A percentile compares a stretch with the other conserved stretches of the same genome.
phyloP scores from a whole-genome alignment of 2,113 vertebrate genomes.

The Poeciliopsis retropinna region DNA sequence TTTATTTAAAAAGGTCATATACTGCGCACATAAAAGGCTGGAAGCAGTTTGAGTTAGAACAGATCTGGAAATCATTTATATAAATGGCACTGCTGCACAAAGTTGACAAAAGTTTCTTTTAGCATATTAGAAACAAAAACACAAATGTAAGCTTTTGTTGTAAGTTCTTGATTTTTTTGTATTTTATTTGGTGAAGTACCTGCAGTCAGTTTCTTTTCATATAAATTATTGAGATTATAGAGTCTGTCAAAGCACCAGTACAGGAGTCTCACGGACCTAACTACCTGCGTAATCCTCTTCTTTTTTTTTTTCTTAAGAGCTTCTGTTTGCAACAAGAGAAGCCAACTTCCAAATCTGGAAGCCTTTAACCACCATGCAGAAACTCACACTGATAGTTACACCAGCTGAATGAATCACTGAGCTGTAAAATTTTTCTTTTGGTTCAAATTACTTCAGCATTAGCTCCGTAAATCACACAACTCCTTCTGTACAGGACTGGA shows the following conservation, averaged over 20 bases:
- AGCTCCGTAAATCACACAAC: conserved; percentile 7
- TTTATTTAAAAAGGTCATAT: conserved; percentile 13
- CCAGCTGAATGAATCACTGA: neutral
- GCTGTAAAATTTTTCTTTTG: conserved; percentile 14
- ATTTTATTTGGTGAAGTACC: neutral
- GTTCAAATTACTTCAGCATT: conserved; percentile 25
- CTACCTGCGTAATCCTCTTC: conserved; percentile 38
- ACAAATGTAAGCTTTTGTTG: neutral
- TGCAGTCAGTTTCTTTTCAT: neutral
- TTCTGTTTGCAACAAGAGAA: conserved; percentile 6
- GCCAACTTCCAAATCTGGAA: conserved; percentile 42
- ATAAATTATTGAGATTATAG: conserved; percentile 33
- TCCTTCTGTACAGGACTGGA: neutral
- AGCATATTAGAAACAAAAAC: neutral
- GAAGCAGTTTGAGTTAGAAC: neutral
- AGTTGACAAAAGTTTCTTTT: neutral
- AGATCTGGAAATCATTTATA: conserved; percentile 4
- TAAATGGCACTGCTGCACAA: conserved; percentile 7
- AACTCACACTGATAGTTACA: conserved; percentile 15
- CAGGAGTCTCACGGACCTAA: conserved; percentile 42
- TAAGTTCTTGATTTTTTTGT: neutral
- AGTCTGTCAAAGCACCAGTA: conserved; percentile 21
- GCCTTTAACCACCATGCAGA: conserved; percentile 25
- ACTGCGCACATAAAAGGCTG: neutral
- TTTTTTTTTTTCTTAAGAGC: neutral